These are phyloP conservation scores for Drosophila willistoni DNA, from an alignment of 1,140 invertebrate genomes.

Conservation along the genomic window DNA sequence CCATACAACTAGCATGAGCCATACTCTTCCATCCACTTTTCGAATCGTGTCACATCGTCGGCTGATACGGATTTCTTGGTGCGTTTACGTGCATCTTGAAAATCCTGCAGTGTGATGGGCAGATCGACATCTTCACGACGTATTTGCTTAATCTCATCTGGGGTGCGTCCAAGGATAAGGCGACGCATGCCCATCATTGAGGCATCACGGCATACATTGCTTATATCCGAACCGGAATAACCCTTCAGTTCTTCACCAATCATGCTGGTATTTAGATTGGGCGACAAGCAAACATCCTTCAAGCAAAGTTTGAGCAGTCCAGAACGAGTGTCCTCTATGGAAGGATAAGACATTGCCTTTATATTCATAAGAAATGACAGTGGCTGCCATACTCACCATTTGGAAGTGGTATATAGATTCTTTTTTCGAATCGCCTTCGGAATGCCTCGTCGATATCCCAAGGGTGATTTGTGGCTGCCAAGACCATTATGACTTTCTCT, in stretches of 20 bases:
- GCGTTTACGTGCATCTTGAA: slow-evolving; percentile 93
- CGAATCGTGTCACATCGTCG: slow-evolving; percentile 96
- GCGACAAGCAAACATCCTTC: slow-evolving; percentile 92
- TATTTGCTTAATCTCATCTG: slow-evolving; percentile 96
- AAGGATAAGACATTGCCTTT: background rate
- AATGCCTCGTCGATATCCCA: slow-evolving; percentile 99
- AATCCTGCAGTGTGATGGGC: slow-evolving; percentile 94
- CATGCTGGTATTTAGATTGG: slow-evolving; percentile 90
- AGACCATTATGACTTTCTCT: slow-evolving; percentile 95
- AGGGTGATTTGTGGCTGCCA: slow-evolving; percentile 99
- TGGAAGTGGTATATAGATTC: slow-evolving; percentile 99
- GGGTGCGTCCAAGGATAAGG: slow-evolving; percentile 95
- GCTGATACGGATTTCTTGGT: slow-evolving; percentile 97
- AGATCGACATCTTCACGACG: slow-evolving; percentile 97
- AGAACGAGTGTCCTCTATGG: slow-evolving; percentile 89
- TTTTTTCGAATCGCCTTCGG: slow-evolving; percentile 96
- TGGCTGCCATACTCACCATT: slow-evolving; percentile 85
- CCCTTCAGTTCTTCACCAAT: slow-evolving; percentile 94
- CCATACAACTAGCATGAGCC: slow-evolving; percentile 87
- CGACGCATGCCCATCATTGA: slow-evolving; percentile 99
- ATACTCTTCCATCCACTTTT: slow-evolving; percentile 98
- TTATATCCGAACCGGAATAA: slow-evolving; percentile 99
- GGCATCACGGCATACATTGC: slow-evolving; percentile 98
- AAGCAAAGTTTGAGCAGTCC: slow-evolving; percentile 95
- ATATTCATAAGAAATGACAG: background rate